Conservation (phyloP, 2,888 invertebrate species). For the Aphrophora alni region DNA sequence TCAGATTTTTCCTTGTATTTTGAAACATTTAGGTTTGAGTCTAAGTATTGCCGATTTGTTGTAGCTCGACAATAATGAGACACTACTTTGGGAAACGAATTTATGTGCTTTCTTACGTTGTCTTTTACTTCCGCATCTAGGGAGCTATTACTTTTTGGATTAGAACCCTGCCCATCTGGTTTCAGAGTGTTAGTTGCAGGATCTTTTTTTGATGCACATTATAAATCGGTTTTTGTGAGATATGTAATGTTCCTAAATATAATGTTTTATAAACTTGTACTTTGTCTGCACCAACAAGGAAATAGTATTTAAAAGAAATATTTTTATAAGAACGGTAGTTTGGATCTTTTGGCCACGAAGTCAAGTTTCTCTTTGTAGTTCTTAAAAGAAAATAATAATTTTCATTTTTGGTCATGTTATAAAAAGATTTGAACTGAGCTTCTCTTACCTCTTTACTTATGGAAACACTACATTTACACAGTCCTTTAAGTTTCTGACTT, state of each 20-base stretch:
- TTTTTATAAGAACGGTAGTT: too few species aligned
- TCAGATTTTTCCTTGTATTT: neutral
- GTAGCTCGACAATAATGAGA: slow-evolving; percentile 15
- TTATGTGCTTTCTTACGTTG: slow-evolving; percentile 13
- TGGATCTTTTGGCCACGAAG: too few species aligned
- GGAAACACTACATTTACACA: too few species aligned
- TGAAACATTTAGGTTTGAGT: neutral
- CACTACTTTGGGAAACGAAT: neutral
- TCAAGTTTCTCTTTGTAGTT: too few species aligned
- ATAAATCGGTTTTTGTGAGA: neutral
- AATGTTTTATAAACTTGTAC: neutral
- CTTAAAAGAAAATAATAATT: too few species aligned
- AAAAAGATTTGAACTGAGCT: too few species aligned
- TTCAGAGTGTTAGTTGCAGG: neutral
- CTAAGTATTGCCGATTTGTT: neutral
- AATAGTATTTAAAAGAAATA: neutral
- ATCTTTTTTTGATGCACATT: neutral
- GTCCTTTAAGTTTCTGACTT: too few species aligned
- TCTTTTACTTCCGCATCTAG: neutral
- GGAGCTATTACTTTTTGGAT: neutral
- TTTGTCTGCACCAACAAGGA: neutral
- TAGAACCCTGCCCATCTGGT: neutral
- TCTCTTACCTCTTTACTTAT: too few species aligned
- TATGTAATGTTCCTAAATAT: neutral
- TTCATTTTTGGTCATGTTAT: too few species aligned